These are phyloP conservation scores for Vanacampus margaritifer DNA, from an alignment of 2,113 vertebrate genomes.

Conservation along the genomic window DNA sequence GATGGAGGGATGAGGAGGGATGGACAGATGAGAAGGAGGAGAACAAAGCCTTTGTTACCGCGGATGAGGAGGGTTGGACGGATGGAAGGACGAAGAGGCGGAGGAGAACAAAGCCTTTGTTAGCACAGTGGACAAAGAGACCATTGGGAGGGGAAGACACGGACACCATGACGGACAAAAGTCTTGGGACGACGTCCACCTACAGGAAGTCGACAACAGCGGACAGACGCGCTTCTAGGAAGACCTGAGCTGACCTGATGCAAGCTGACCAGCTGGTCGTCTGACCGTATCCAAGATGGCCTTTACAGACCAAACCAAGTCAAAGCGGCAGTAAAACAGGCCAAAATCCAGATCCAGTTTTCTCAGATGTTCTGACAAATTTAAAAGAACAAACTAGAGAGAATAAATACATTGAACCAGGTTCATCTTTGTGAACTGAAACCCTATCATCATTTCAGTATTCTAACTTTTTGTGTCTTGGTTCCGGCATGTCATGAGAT, in stretches of 20 bases:
- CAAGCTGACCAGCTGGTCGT: neutral
- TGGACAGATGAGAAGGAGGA: conserved; percentile 23
- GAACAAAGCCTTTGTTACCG: conserved; percentile 66
- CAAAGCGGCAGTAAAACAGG: neutral
- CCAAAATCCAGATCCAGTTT: no score
- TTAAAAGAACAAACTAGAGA: no score
- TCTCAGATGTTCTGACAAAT: no score
- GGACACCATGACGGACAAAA: conserved; percentile 4
- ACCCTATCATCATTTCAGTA: neutral
- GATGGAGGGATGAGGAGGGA: conserved; percentile 49
- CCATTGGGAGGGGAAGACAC: conserved; percentile 48
- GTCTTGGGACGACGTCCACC: conserved; percentile 1
- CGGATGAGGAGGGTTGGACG: conserved; percentile 29
- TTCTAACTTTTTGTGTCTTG: neutral
- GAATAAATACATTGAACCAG: no score
- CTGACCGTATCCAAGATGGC: no score
- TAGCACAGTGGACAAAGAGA: conserved; percentile 37
- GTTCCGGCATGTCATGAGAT: neutral
- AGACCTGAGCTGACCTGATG: neutral
- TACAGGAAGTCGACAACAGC: neutral
- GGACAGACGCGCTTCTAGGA: neutral
- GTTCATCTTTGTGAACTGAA: no score
- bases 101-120: conserved; percentile 67
- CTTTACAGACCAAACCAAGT: neutral
- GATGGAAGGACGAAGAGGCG: conserved; percentile 26